Conservation (phyloP, 1,140 invertebrate genomes). For the Leguminivora glycinivorella region DNA sequence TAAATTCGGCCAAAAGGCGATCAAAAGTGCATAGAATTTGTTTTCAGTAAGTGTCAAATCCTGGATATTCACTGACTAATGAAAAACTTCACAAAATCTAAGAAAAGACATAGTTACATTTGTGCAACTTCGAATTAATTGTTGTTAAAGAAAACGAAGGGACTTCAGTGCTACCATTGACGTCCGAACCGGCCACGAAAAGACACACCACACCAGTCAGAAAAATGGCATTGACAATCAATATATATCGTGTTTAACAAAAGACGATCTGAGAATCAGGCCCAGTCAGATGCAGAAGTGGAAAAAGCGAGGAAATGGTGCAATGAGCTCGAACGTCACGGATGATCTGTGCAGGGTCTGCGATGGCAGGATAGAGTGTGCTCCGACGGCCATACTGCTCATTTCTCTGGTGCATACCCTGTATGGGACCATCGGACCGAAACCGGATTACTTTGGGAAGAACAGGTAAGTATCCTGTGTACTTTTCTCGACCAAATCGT, state of each 20-base stretch:
- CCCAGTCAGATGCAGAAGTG: background rate
- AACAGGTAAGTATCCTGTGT: slow-evolving; percentile 39
- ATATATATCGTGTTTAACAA: background rate
- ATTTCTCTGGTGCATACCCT: slow-evolving; percentile 65
- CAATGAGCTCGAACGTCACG: slow-evolving; percentile 64
- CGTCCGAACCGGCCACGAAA: too few species aligned
- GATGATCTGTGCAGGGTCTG: slow-evolving; percentile 70
- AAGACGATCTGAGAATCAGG: background rate
- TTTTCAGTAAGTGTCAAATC: too few species aligned
- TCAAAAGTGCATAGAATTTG: too few species aligned
- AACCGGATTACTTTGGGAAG: slow-evolving; percentile 63
- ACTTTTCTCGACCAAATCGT: too few species aligned
- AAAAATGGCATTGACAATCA: background rate
- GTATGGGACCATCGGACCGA: slow-evolving; percentile 60
- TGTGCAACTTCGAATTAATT: too few species aligned
- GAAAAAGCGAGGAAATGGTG: slow-evolving; percentile 43
- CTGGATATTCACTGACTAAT: too few species aligned
- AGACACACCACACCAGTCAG: too few species aligned
- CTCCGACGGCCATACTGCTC: slow-evolving; percentile 68
- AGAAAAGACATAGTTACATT: too few species aligned
- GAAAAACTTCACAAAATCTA: too few species aligned
- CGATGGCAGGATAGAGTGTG: slow-evolving; percentile 69
- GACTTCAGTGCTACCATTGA: too few species aligned
- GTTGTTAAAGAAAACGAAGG: too few species aligned
- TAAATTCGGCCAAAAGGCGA: too few species aligned